Conservation (phyloP, 2,888 invertebrate genomes). For the Melieria picta region DNA sequence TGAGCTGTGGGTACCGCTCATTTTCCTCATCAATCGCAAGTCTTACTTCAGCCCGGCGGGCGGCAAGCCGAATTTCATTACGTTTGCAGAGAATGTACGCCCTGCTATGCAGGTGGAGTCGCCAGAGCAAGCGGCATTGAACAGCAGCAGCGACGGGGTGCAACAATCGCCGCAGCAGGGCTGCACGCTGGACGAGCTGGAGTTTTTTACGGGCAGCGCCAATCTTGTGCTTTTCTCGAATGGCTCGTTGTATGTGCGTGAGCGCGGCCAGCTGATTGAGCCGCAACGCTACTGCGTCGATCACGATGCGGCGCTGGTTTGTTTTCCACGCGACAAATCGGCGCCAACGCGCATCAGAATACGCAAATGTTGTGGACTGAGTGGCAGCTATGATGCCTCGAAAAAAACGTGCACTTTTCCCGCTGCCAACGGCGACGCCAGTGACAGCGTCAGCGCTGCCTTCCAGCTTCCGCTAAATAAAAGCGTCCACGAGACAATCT, state of each 20-base stretch:
- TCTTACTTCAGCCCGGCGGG: conserved; percentile 64
- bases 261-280: conserved; percentile 66
- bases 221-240: conserved; percentile 71
- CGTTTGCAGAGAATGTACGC: conserved; percentile 61
- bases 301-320: conserved; percentile 73
- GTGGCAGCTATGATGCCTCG: conserved; percentile 71
- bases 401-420: conserved; percentile 66
- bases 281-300: conserved; percentile 77
- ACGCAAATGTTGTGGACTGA: conserved; percentile 78
- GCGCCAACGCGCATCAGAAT: conserved; percentile 57
- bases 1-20: conserved; percentile 69
- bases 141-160: conserved; percentile 56
- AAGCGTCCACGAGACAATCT: conserved; percentile 52
- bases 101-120: conserved; percentile 50
- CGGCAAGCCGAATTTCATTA: conserved; percentile 65
- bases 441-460: conserved; percentile 26
- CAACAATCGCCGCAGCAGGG: conserved; percentile 19
- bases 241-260: conserved; percentile 72
- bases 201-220: conserved; percentile 60
- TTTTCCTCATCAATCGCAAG: conserved; percentile 69
- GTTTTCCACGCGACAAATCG: conserved; percentile 65
- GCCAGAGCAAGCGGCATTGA: conserved; percentile 47
- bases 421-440: conserved; percentile 19
- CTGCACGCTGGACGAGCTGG: conserved; percentile 46
- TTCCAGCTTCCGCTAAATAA: conserved; percentile 43